Base-by-base conservation (phyloP, 2,113 vertebrate genomes). In the Tachysurus fulvidraco region DNA sequence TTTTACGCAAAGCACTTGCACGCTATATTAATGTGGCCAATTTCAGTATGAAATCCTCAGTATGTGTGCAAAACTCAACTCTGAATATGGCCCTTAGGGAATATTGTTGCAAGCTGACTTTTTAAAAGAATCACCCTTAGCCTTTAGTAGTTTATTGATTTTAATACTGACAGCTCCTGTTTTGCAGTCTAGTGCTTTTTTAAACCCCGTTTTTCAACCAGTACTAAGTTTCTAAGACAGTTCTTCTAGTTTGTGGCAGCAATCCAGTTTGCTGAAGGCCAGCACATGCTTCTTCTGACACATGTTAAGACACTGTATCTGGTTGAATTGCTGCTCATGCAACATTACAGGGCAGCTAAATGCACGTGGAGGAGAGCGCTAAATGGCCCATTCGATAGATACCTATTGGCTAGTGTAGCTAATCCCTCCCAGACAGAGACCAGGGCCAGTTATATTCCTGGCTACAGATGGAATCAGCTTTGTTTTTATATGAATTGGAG, bases 261-360 rank as follows among this genome's bases (percentile, higher is more conserved):
- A 60, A 25, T 81, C 78, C 78, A 81, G 78, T 81, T 81, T 81
- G 78, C 78, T 81, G 19, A 60, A 81, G 78, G 78, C 78, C 30
- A 81, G 55, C 30, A 13, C 30, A 81, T 81, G 54, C 28, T 79
- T 81, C 44, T 81, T 81, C 78, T 81, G 55, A 59, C 54, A 79
- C 52, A 79, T 30, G 17, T 59, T 59, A 80, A 80, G 10, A 59
- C 55, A 41, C 55, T 80, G 8, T 59, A 80, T 80, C 17, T 57
- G 77, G 77, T 57, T 79, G 77, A 79, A 80, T 41, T 79, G n/a
- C 17, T 79, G 16, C 52, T 30, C 28, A 59, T 60, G 57, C 57
- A 81, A 14, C 78, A 81, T 81, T 55, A 60, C 30, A 60, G 55
- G 55, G 30, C 78, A 81, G 19, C 55, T 80, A 28, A 80, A 80